Evolutionary conservation across 2,113 vertebrate species (phyloP).

Genomic region (Saimiri boliviensis): DNA sequence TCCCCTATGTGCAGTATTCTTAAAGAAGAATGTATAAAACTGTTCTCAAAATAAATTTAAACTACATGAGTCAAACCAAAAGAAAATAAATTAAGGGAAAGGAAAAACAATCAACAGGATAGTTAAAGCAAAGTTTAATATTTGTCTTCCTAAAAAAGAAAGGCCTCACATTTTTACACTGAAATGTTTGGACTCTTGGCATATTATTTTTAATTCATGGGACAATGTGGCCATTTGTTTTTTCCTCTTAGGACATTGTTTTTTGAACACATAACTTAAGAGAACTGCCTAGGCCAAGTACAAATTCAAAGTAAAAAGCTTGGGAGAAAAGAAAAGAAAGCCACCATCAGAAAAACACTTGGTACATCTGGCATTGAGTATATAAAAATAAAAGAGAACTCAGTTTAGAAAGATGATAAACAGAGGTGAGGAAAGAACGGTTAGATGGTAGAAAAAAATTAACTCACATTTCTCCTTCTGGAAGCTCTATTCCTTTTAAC

Average conservation of each 20-base stretch:
- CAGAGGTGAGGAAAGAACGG: not conserved
- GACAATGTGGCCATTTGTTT: conserved; percentile 62
- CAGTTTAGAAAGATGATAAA: conserved; percentile 31
- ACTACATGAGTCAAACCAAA: conserved; percentile 54
- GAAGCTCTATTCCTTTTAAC: conserved; percentile 16
- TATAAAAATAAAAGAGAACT: conserved; percentile 32
- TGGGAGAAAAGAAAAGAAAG: not conserved
- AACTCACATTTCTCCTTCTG: conserved; percentile 61
- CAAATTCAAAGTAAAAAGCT: conserved; percentile 60
- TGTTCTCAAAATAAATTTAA: not conserved
- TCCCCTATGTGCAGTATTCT: not conserved
- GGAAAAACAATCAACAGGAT: conserved; percentile 55
- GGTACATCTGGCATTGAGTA: not conserved
- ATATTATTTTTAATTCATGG: conserved; percentile 68
- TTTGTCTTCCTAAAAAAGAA: conserved; percentile 62
- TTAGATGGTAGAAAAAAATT: not conserved
- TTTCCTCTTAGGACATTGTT: conserved; percentile 14
- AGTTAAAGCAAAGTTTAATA: conserved; percentile 56
- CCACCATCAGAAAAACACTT: not conserved
- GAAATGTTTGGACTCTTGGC: conserved; percentile 43
- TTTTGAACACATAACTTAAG: conserved; percentile 33
- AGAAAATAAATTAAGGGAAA: conserved; percentile 52
- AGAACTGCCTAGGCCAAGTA: conserved; percentile 41
- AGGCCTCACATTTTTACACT: conserved; percentile 33
- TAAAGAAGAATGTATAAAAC: conserved; percentile 9